Conservation (phyloP, 2,888 invertebrate species). For the Cantharis flavilabris region DNA sequence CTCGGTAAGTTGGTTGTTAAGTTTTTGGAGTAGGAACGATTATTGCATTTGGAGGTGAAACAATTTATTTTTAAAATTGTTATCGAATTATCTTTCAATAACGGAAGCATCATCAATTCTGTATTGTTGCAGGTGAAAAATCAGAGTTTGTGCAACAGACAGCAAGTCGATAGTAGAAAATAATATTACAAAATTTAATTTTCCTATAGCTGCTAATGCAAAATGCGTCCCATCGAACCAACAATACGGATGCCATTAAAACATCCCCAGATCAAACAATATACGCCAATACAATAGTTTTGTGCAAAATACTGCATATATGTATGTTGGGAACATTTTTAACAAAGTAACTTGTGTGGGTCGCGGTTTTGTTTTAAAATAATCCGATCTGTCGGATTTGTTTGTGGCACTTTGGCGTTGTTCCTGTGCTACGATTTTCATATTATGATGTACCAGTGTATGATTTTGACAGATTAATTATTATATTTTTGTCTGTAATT, state of each 20-base stretch:
- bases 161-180: neutral
- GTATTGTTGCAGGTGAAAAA: neutral
- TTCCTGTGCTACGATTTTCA: constrained; percentile 45
- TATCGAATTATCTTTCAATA: neutral
- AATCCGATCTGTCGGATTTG: constrained; percentile 38
- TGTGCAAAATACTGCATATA: neutral
- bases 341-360: constrained; percentile 10
- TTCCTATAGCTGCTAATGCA: neutral
- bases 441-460: constrained; percentile 50
- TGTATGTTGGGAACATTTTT: neutral
- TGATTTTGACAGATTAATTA: constrained; percentile 56
- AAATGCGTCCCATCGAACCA: neutral
- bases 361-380: constrained; percentile 28
- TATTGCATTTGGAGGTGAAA: neutral
- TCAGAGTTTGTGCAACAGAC: neutral
- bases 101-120: neutral
- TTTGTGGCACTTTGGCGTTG: constrained; percentile 45
- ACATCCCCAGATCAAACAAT: neutral
- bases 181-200: neutral
- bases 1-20: constrained; percentile 41
- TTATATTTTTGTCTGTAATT: constrained; percentile 44
- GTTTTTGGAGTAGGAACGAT: constrained; percentile 41
- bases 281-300: neutral
- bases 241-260: neutral
- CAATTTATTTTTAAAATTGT: constrained; percentile 11